These are phyloP conservation scores for Eulemur rufifrons DNA, from an alignment of 2,113 vertebrate species.

Conservation along the genomic window DNA sequence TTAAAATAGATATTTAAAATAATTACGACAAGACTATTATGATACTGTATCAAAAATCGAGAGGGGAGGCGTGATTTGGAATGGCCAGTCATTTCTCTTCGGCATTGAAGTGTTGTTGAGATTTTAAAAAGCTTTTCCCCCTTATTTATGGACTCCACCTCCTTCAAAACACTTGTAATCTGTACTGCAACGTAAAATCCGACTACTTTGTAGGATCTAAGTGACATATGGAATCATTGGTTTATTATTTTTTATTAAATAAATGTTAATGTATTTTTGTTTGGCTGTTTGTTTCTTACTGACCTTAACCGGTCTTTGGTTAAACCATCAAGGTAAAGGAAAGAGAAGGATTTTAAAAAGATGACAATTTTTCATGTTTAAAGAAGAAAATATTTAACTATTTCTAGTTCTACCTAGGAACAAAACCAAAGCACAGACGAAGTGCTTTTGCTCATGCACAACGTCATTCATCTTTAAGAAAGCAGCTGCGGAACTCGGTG, in stretches of 20 bases:
- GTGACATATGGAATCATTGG: background rate
- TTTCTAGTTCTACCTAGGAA: background rate
- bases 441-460: background rate
- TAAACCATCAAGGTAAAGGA: background rate
- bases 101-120: background rate
- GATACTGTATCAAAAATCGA: background rate
- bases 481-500: background rate
- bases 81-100: background rate
- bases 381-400: background rate
- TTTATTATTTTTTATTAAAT: no score
- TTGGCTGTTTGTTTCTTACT: background rate
- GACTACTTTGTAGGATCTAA: no score
- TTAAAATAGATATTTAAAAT: background rate
- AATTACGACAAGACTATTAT: background rate
- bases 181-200: background rate
- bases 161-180: background rate
- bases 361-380: background rate
- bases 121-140: no score
- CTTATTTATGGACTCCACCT: background rate
- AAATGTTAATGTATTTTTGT: background rate
- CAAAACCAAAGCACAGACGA: background rate
- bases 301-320: background rate
- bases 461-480: background rate
- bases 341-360: background rate
- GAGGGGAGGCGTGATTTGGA: background rate